Percentiles rank a stretch among this genome's conserved stretches.
phyloP scores from a whole-genome alignment of 2,113 vertebrate species.

The Larimichthys crocea region DNA sequence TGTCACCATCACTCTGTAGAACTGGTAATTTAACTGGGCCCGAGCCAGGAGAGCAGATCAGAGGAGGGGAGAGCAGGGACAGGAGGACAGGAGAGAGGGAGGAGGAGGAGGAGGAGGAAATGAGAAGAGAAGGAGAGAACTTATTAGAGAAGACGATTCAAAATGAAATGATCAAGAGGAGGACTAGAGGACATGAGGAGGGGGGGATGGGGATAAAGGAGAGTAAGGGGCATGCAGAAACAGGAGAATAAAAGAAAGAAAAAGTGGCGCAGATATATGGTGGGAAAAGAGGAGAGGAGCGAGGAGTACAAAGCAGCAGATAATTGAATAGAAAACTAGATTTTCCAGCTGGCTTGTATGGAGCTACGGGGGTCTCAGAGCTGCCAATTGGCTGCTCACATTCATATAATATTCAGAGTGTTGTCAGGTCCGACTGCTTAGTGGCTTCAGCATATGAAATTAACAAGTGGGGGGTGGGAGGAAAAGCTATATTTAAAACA shows the following conservation, averaged over 20 bases:
- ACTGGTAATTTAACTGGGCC: slow-evolving; percentile 79
- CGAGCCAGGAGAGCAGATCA: slow-evolving; percentile 71
- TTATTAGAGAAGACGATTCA: slow-evolving; percentile 11
- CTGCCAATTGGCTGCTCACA: slow-evolving; percentile 23
- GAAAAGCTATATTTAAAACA: not conserved
- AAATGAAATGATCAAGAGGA: slow-evolving; percentile 2
- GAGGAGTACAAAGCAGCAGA: slow-evolving; percentile 34
- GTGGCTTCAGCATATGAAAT: slow-evolving; percentile 4
- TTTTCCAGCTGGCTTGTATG: slow-evolving; percentile 32
- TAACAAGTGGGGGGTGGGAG: not conserved
- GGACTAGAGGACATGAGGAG: not conserved
- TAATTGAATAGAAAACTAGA: slow-evolving; percentile 59
- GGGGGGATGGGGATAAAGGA: not conserved
- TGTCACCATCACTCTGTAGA: slow-evolving; percentile 75
- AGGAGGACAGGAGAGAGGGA: slow-evolving; percentile 22
- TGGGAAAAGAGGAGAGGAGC: slow-evolving; percentile 9
- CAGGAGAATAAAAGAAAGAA: not conserved
- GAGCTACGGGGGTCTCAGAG: slow-evolving; percentile 17
- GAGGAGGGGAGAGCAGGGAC: slow-evolving; percentile 47
- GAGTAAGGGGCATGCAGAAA: not conserved
- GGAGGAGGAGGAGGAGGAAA: not conserved
- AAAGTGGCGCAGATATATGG: not conserved
- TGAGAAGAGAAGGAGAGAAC: not conserved
- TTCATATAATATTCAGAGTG: slow-evolving; percentile 8
- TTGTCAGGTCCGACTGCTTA: slow-evolving; percentile 9